Evolutionary conservation across 2,797 vertebrate genomes (phyloP), one percentile per base, ranked within the genome.

Genomic region (Gastrophryne carolinensis): DNA sequence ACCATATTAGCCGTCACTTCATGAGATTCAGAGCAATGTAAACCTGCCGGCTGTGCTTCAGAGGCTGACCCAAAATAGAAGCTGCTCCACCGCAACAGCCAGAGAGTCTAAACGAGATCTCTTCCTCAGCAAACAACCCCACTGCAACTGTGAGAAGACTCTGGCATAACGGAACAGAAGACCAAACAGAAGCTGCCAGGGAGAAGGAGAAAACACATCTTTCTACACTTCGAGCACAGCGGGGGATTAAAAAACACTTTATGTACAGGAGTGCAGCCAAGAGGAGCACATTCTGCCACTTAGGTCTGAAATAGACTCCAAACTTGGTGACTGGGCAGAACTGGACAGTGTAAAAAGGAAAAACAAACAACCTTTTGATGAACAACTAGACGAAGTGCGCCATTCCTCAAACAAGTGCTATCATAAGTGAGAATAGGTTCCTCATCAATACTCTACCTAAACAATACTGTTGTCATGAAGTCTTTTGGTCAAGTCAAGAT

Each of bases 21-120:
- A 10, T 21, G 27, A 10, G 19, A 19, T 57, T 57, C 62, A 35
- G n/a, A 52, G 35, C 19, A 47, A 66, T 30, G 32, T 24, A 19
- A 13, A 26, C 34, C 58, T 30, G 29, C 58, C 47, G 63, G 34
- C 34, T 34, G 72, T 19, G 37, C 15, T 44, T 19, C 24, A n/a
- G 44, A 24, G 44, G 17, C 27, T 58, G 24, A 39, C 44, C 41
- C 13, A 52, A 67, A 75, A 67, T 75, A 75, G 54, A 75, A 52
- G 30, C 29, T 49, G 53, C 52, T 35, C 30, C 63, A 67, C 49
- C 49, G 21, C 56, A 57, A 58, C 37, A 60, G 30, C n/a, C 44
- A 2, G 23, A 10, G 44, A 24, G 27, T 44, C 26, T 30, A 7
- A 19, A 37, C 3, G 32, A 10, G 24, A 67, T 44, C 60, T 49